Conservation (phyloP, 2,797 vertebrate species). For the Semotilus atromaculatus region DNA sequence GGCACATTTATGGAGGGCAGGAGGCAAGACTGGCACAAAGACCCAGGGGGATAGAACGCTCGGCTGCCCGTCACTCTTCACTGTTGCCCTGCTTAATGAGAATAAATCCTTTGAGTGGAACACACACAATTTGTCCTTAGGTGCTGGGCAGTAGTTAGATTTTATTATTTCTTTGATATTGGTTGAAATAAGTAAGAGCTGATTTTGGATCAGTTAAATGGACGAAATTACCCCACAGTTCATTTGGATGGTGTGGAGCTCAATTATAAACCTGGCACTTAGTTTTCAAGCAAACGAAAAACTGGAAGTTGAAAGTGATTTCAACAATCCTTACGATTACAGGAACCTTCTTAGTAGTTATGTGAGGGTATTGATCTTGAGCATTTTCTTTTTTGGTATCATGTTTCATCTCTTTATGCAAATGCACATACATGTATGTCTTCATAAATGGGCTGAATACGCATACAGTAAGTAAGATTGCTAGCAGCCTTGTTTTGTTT, state of each 20-base stretch:
- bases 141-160: constrained; percentile 56
- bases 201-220: constrained; percentile 35
- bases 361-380: constrained; percentile 20
- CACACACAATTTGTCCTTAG: constrained; percentile 57
- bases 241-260: constrained; percentile 17
- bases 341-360: not conserved
- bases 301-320: constrained; percentile 24
- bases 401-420: not conserved
- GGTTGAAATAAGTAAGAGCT: constrained; percentile 49
- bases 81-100: constrained; percentile 65
- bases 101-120: constrained; percentile 62
- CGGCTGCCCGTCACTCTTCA: constrained; percentile 61
- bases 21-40: constrained; percentile 56
- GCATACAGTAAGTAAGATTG: not conserved
- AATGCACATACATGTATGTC: not conserved
- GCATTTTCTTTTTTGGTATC: not conserved
- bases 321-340: constrained; percentile 23
- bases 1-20: constrained; percentile 58
- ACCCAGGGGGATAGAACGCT: constrained; percentile 57
- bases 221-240: constrained; percentile 6
- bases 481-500: constrained; percentile 6
- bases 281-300: constrained; percentile 54
- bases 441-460: not conserved
- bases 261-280: constrained; percentile 57
- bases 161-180: constrained; percentile 51